phyloP scores from a whole-genome alignment of 2,113 vertebrate species.

The Parotia lawesii region DNA sequence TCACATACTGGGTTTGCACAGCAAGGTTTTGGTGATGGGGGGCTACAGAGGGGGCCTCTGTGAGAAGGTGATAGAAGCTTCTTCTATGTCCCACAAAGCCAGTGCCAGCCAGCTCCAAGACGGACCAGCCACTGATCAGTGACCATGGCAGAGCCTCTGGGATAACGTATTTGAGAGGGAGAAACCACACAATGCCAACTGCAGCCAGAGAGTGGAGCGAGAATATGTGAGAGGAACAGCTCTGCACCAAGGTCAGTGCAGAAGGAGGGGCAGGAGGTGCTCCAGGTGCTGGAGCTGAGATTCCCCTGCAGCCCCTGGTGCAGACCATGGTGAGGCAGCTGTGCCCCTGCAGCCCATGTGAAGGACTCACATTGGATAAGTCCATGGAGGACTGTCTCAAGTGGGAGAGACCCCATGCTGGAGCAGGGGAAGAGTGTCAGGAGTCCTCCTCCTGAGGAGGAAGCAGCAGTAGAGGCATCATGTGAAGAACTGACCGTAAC shows the following conservation, averaged over 20 bases:
- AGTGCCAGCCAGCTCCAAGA: background rate
- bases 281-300: background rate
- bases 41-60: background rate
- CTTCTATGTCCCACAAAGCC: background rate
- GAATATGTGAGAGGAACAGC: background rate
- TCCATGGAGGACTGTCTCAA: background rate
- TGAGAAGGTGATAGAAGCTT: background rate
- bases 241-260: background rate
- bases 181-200: background rate
- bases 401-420: background rate
- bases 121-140: background rate
- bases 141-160: rapidly evolving
- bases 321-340: background rate
- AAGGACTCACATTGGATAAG: background rate
- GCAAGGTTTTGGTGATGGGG: background rate
- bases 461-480: background rate
- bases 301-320: background rate
- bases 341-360: background rate
- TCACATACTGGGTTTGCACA: background rate
- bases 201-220: rapidly evolving
- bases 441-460: background rate
- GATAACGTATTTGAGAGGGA: background rate
- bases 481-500: background rate
- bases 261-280: background rate
- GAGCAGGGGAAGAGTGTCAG: background rate